Evolutionary conservation across 35 echinoderm and acorn worm genomes (phyloP), one percentile per base, ranked within the genome.

Genomic region (Heliocidaris tuberculata): DNA sequence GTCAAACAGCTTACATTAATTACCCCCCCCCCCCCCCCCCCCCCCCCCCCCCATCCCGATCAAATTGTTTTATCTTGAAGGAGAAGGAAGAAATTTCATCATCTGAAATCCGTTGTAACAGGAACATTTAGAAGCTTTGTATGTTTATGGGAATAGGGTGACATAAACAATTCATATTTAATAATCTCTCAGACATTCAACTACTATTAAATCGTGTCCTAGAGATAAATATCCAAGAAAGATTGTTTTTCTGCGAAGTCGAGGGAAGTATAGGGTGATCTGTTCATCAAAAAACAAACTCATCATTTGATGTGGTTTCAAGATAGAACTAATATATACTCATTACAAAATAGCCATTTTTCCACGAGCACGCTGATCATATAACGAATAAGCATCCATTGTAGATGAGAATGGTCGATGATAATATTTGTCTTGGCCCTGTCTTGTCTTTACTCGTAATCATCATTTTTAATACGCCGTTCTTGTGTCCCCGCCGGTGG

Each of bases 381-480:
- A 78, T 78, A 7, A 27, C 2, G 65, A 78, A 78, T 27, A 78
- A 19, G 27, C 17, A 78, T 78, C 65, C 27, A 78, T 78, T 78
- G 65, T 27, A 78, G 65, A 78, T 78, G 65, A 78, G 65, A 78
- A 78, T 78, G 65, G 65, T 78, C 21, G 65, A 78, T 78, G 4
- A 78, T 78, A 17, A 78, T 78, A 78, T 78, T 78, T 78, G 65
- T 78, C 27, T 21, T 78, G 65, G 65, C 65, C 65, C 65, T 78
- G 65, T 78, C 65, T 78, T 78, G 65, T 78, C 65, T 78, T 78
- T 78, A 21, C 65, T 78, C 27, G 65, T 78, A 78, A 78, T 78
- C 65, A 78, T 78, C 65, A 78, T n/a, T 78, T 78, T 78, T 78
- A 78, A 78, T 78, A 78, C 65, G 65, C 27, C 65, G 65, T 78